Evolutionary conservation across 2,797 vertebrate genomes (phyloP), one percentile per base, ranked within the genome.

Genomic region (Poeciliopsis paucimaculata): DNA sequence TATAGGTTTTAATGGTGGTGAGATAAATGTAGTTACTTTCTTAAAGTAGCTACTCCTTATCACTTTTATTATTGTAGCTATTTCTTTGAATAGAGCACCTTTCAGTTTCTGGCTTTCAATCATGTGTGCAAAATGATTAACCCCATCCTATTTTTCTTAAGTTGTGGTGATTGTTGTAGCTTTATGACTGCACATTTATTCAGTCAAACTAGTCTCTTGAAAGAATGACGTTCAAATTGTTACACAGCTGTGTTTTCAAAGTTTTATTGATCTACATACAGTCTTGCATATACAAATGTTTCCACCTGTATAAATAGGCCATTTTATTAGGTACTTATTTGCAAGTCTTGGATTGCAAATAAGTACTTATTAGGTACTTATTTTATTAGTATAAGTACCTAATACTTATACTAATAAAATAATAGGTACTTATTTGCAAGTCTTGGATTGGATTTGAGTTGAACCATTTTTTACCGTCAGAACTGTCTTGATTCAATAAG

Each of bases 51-150:
- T 7, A 57, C 2, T 20, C 39, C 49, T 49, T 13, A 15, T 72
- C 12, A 62, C 12, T 11, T 31, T 66, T 31, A 28, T 62, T 31
- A 15, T 34, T 36, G 2, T 47, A 7, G 39, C 36, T 45, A 2
- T 74, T 45, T 73, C 45, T 62, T 28, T 46, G n/a, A 80, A 45
- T 28, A 68, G 9, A 66, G 2, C 0, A 13, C 7, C 41, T 79
- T 31, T 43, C 72, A 66, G 73, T 81, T 62, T 28, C 51, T 75
- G 5, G 26, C 31, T 76, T 72, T 76, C 12, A 84, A 39, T 73
- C 36, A n/a, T 15, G 10, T 74, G 34, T n/a, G 1, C 34, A 26
- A 66, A 28, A 39, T 70, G n/a, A 77, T 77, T 49, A 76, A 78
- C 26, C 41, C 7, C 45, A 5, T 45, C 20, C 43, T 39, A 12